These are phyloP conservation scores for Drosophila ogumai DNA, from an alignment of 1,140 invertebrate genomes.

Conservation along the genomic window DNA sequence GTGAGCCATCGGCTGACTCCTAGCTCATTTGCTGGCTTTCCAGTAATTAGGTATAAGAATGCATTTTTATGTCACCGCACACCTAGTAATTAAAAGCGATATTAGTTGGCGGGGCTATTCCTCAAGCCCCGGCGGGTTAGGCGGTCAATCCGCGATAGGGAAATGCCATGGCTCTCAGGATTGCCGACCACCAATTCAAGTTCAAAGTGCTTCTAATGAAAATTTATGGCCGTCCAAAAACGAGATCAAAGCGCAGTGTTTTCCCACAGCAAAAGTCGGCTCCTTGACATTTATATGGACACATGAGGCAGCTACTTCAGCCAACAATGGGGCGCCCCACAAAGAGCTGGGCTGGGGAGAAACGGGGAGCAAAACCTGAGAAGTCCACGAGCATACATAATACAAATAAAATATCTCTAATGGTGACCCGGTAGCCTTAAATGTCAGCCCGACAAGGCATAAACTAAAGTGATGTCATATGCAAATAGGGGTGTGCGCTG, in stretches of 20 bases:
- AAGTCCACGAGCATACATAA: conserved; percentile 27
- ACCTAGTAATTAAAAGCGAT: conserved; percentile 59
- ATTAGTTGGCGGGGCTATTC: conserved; percentile 20
- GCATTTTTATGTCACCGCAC: conserved; percentile 66
- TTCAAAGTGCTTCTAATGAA: conserved; percentile 53
- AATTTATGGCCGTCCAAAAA: conserved; percentile 57
- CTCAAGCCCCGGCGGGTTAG: not conserved
- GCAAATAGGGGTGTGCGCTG: conserved; percentile 55
- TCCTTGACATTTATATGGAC: conserved; percentile 63
- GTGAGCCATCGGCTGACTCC: conserved; percentile 18
- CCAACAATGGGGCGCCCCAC: conserved; percentile 60
- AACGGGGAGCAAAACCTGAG: conserved; percentile 53
- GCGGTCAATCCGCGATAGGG: conserved; percentile 12
- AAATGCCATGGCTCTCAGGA: not conserved
- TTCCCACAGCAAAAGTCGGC: conserved; percentile 51
- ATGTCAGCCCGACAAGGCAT: conserved; percentile 58
- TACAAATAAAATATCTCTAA: conserved; percentile 70
- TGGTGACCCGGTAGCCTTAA: conserved; percentile 71
- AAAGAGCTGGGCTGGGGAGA: conserved; percentile 25
- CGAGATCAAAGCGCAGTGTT: conserved; percentile 55
- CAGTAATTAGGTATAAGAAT: conserved; percentile 78
- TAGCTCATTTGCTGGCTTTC: conserved; percentile 65
- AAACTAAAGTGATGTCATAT: conserved; percentile 69
- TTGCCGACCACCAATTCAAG: conserved; percentile 26
- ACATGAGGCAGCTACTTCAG: conserved; percentile 51